Base-by-base conservation (phyloP, 2,888 invertebrate species). In the Noctuana brunneofusca region DNA sequence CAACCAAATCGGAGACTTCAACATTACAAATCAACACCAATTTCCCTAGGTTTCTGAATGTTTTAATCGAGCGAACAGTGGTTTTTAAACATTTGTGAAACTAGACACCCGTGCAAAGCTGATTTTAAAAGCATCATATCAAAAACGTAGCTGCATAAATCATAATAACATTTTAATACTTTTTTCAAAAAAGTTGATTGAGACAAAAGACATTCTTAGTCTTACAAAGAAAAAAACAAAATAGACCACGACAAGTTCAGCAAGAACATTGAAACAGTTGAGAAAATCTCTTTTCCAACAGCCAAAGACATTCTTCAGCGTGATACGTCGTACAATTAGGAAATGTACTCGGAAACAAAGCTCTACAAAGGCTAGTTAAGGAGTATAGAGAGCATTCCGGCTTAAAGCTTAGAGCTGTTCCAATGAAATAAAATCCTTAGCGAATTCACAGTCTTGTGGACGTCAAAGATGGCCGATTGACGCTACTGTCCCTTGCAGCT, bases 401-500 rank as follows among this genome's bases (percentile, higher is more conserved):
- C 41, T 54, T 53, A 55, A 27, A 55, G 54, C 49, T 38, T 35
- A 49, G 35, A 62, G 62, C 49, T 27, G 9, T 48, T 41, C 30
- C 55, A 62, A 62, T 62, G 50, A 56, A 55, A 56, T 20, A 62
- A 62, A 62, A 62, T 54, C 60, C 48, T 48, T 35, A 35, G 59
- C 11, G 56, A 35, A 54, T 59, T 43, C 16, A 22, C 54, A 49
- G 54, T 54, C 27, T 35, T 35, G 48, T 57, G n/a, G 18, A 60
- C 55, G 27, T 55, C 55, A 49, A 55, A 62, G 48, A 14, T 55
- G n/a, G n/a, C n/a, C 27, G 46, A 35, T 62, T 54, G 52, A 35
- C 54, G 32, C 32, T 48, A 1, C 9, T 30, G 22, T 38, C 16
- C 30, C 0, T 32, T 32, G 2, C 4, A 22, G n/a, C 3, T 22